Conservation (phyloP, 30 jellyfish, hydroid and myxozoan genomes). For the Aurelia sp. region DNA sequence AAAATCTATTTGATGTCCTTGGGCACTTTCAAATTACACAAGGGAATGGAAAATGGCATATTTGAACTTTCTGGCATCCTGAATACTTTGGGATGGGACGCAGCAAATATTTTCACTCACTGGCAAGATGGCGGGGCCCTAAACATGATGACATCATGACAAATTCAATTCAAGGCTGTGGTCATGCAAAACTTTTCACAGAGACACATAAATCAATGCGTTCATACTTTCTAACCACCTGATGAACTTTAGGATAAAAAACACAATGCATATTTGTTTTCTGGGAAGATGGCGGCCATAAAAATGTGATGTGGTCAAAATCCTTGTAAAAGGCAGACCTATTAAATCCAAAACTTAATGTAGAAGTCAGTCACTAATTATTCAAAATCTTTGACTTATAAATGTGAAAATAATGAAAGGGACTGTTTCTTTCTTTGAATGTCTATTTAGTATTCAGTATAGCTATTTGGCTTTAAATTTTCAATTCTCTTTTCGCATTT, state of each 20-base stretch:
- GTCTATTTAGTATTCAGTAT: slow-evolving; percentile 19
- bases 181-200: slow-evolving; percentile 5
- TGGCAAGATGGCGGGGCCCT: slow-evolving; percentile 37
- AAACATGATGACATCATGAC: slow-evolving; percentile 2
- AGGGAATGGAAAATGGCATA: too few relatives aligned
- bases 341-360: slow-evolving; percentile 16
- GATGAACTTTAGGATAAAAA: neutral
- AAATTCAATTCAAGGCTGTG: neutral
- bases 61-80: too few relatives aligned
- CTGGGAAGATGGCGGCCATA: neutral
- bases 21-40: too few relatives aligned
- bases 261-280: neutral
- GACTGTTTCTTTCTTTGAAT: slow-evolving; percentile 16
- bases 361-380: neutral
- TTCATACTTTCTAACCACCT: neutral
- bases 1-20: too few relatives aligned
- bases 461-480: neutral
- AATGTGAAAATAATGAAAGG: neutral
- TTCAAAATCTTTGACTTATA: neutral
- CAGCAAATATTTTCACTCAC: too few relatives aligned
- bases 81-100: too few relatives aligned
- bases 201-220: neutral
- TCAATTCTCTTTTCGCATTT: slow-evolving; percentile 10
- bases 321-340: slow-evolving; percentile 8
- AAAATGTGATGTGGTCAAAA: neutral